These are phyloP conservation scores for Indicator maculatus DNA, from an alignment of 2,113 vertebrate genomes.

Conservation along the genomic window DNA sequence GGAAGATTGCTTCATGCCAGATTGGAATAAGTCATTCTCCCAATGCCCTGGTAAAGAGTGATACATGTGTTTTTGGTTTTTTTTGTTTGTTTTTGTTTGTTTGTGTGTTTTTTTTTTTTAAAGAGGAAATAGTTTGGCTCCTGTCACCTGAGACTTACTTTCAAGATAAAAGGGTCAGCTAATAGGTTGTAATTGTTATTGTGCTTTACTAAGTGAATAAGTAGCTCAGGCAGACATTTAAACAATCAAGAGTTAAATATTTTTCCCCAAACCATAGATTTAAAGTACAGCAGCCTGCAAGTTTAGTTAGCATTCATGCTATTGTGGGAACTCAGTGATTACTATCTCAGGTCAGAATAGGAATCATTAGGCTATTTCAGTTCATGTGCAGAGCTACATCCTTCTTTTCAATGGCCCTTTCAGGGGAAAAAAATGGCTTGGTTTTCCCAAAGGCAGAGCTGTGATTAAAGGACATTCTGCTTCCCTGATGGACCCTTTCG, in stretches of 20 bases:
- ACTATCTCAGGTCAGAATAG: background rate
- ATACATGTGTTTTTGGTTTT: too few relatives aligned
- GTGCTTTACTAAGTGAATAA: background rate
- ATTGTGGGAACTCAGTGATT: background rate
- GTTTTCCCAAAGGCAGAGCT: background rate
- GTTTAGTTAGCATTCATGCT: background rate
- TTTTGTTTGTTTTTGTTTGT: too few relatives aligned
- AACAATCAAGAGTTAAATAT: background rate
- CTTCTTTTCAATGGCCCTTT: background rate
- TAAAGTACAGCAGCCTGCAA: background rate
- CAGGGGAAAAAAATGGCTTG: background rate
- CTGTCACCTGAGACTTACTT: background rate
- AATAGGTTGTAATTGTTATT: background rate
- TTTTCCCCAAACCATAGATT: background rate
- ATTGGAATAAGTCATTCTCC: background rate
- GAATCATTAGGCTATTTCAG: background rate
- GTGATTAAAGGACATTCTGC: conserved; percentile 22
- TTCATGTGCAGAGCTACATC: background rate
- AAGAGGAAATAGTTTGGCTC: background rate
- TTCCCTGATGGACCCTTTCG: conserved; percentile 27
- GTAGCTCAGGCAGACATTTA: background rate
- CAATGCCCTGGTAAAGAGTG: background rate
- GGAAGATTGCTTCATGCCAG: background rate
- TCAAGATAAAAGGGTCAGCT: background rate
- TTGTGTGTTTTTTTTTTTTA: background rate